These are phyloP conservation scores for Echeneis naucrates DNA, from an alignment of 2,797 vertebrate species.

Conservation along the genomic window DNA sequence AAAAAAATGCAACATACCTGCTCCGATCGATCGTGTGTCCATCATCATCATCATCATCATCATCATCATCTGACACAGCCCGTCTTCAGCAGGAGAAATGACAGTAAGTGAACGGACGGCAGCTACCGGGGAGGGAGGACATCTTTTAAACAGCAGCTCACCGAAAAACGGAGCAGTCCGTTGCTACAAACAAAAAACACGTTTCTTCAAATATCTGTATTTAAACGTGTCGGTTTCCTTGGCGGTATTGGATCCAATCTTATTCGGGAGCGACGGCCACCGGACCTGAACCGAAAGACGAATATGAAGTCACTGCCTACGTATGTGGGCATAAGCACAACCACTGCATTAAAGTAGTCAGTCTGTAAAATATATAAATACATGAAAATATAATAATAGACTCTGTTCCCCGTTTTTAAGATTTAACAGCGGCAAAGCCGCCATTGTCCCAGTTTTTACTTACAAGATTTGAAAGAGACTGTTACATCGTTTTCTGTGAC, in stretches of 20 bases:
- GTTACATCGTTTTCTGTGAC: neutral
- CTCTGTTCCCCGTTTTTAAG: neutral
- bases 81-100: constrained; percentile 41
- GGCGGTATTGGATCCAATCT: constrained; percentile 58
- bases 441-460: neutral
- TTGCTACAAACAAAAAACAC: neutral
- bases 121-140: constrained; percentile 2
- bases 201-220: constrained; percentile 19
- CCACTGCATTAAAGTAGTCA: constrained; percentile 56
- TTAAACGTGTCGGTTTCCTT: constrained; percentile 28
- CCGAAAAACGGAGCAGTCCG: neutral
- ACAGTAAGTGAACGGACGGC: constrained; percentile 58
- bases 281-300: constrained; percentile 70
- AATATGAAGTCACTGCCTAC: constrained; percentile 82
- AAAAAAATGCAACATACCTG: constrained; percentile 45
- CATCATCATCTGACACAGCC: constrained; percentile 39
- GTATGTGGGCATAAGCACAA: constrained; percentile 67
- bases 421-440: neutral
- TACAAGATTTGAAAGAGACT: neutral
- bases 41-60: constrained; percentile 28
- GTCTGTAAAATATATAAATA: neutral
- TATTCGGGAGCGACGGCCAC: constrained; percentile 46
- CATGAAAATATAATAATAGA: neutral
- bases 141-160: constrained; percentile 20
- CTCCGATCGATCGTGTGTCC: constrained; percentile 37